These are phyloP conservation scores for Galaxea fascicularis DNA, from an alignment of 92 coral and sea anemone species.

Conservation along the genomic window DNA sequence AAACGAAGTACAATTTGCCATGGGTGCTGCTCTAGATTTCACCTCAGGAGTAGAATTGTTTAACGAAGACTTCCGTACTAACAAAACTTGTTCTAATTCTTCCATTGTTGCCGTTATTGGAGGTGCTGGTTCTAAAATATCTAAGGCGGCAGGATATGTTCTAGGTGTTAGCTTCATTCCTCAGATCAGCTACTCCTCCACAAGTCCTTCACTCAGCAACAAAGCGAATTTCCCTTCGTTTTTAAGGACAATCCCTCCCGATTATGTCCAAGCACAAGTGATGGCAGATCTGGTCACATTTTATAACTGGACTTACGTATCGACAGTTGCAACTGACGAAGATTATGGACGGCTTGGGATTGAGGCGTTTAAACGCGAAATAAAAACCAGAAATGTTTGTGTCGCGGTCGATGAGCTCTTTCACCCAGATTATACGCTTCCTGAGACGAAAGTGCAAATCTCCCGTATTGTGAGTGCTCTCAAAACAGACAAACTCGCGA, in stretches of 20 bases:
- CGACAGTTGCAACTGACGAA: constrained; percentile 95
- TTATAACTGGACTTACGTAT: constrained; percentile 88
- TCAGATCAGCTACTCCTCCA: constrained; percentile 96
- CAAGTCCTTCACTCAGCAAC: constrained; percentile 92
- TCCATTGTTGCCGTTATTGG: constrained; percentile 84
- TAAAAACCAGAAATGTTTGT: constrained; percentile 81
- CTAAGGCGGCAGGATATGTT: constrained; percentile 84
- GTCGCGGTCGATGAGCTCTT: constrained; percentile 89
- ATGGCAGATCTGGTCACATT: constrained; percentile 86
- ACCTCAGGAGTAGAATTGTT: neutral
- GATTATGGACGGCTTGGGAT: constrained; percentile 94
- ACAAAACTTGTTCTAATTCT: constrained; percentile 50
- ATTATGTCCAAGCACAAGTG: constrained; percentile 91
- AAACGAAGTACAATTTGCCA: constrained; percentile 85
- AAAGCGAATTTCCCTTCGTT: constrained; percentile 88
- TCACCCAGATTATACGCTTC: constrained; percentile 78
- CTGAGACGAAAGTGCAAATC: constrained; percentile 76
- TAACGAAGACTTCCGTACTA: neutral
- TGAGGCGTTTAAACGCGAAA: constrained; percentile 88
- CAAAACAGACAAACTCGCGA: constrained; percentile 75
- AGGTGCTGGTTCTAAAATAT: constrained; percentile 97
- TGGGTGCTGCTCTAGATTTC: constrained; percentile 79
- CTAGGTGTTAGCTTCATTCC: constrained; percentile 77
- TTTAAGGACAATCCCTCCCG: constrained; percentile 95
- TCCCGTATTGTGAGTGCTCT: constrained; percentile 72